Base-by-base conservation (phyloP, 2,113 vertebrate species). In the Fregata magnificens region DNA sequence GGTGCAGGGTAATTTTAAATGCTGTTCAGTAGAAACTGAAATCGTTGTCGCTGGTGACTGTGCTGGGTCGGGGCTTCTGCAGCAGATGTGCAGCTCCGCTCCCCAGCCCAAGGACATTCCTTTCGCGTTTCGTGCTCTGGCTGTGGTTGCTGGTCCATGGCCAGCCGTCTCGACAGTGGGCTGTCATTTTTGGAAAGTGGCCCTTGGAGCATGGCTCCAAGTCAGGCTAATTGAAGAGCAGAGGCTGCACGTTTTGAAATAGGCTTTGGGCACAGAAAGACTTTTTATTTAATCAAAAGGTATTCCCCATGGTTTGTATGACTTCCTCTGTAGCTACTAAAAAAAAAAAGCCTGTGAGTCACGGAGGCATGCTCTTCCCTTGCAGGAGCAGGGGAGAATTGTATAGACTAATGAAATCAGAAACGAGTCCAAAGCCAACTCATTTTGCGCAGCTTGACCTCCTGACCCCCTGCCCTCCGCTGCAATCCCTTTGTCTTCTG, bases 71-170 rank as follows among this genome's bases (percentile, higher is more conserved):
- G n/a, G 21, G 58, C 79, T 65, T 88, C 82, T 95, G 86, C 91
- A 89, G 83, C 86, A 96, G 94, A 73, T 86, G 83, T 45, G 67
- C 6, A 9, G 77, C 77, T 78, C 72, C 1, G 1, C 71, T 95
- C 71, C 53, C 77, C 82, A 25, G 79, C 84, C 88, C 78, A 6
- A 82, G 87, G 82, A 97, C 96, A 96, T 96, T 96, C 95, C 95
- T 95, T 96, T 65, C 4, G 58, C 11, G 16, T 96, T 89, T 82
- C 74, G 36, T 85, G 40, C 73, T 65, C 87, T 87, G 93, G 61
- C 93, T 94, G 89, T 36, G 89, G 74, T 80, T 2, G 0, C 90
- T 76, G 82, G 34, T 40, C 62, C 10, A 0, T 18, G 66, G 67
- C 78, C 96, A 93, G 66, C 38, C 6, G 79, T 97, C 96, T 95